phyloP scores from a whole-genome alignment of 2,888 invertebrate species.

The Pimpla rufipes region DNA sequence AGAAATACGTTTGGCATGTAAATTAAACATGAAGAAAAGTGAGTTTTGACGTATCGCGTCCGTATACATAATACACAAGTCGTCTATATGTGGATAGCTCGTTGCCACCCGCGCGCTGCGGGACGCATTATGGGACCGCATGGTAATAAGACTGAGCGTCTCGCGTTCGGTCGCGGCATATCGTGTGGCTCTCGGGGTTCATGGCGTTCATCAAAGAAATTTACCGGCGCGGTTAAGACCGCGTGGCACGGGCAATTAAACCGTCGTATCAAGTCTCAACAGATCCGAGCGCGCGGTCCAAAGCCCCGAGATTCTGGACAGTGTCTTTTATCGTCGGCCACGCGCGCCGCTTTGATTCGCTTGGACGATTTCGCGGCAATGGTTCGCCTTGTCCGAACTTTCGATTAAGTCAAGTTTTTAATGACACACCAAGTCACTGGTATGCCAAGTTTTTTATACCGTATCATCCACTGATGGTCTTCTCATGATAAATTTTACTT shows the following conservation, averaged over 20 bases:
- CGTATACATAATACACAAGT: not conserved
- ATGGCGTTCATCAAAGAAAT: constrained; percentile 78
- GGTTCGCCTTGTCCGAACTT: constrained; percentile 35
- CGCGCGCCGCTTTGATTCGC: not conserved
- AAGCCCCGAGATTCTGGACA: constrained; percentile 59
- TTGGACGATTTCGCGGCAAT: constrained; percentile 21
- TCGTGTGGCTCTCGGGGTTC: constrained; percentile 68
- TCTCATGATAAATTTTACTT: too few relatives aligned
- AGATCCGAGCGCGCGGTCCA: constrained; percentile 39
- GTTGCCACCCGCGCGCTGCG: constrained; percentile 68
- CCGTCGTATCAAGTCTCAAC: constrained; percentile 68
- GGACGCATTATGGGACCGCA: constrained; percentile 56
- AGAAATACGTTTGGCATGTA: not conserved
- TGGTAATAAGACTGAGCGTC: constrained; percentile 74
- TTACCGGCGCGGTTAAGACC: constrained; percentile 74
- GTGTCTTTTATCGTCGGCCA: constrained; percentile 55
- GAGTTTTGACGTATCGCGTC: not conserved
- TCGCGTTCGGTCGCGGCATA: constrained; percentile 34
- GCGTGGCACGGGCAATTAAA: constrained; percentile 73
- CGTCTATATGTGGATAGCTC: constrained; percentile 15
- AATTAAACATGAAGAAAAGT: constrained; percentile 11
- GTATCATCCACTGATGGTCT: too few relatives aligned
- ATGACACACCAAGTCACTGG: too few relatives aligned
- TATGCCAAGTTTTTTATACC: too few relatives aligned
- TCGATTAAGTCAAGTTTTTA: too few relatives aligned